Conservation (phyloP, 1,140 invertebrate species). For the Condylostylus longicornis region DNA sequence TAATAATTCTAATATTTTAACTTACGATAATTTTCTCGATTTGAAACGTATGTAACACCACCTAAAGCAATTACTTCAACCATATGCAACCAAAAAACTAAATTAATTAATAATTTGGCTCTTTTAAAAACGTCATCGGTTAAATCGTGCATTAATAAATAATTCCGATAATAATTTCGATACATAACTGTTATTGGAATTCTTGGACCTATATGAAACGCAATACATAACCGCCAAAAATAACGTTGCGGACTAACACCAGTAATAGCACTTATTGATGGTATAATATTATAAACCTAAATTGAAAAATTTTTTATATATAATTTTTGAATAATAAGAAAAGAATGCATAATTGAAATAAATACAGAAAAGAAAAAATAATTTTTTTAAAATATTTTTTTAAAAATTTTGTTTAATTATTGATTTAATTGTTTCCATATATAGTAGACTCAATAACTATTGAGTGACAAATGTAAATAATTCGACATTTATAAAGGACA, state of each 20-base stretch:
- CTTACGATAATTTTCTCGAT: constrained; percentile 89
- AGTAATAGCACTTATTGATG: constrained; percentile 82
- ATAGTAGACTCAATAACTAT: not conserved
- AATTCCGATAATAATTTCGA: constrained; percentile 61
- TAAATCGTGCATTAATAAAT: constrained; percentile 44
- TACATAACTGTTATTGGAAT: constrained; percentile 72
- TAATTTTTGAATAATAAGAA: not conserved
- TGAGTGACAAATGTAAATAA: not conserved
- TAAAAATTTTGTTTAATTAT: not conserved
- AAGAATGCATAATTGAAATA: not conserved
- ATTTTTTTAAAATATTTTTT: not conserved
- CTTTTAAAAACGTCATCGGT: constrained; percentile 35
- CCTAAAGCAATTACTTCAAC: constrained; percentile 68
- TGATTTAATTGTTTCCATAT: not conserved
- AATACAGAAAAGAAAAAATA: not conserved
- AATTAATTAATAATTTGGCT: constrained; percentile 46
- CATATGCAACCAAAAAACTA: constrained; percentile 72
- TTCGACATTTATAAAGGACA: no score
- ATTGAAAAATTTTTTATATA: constrained; percentile 14
- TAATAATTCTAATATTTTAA: constrained; percentile 15
- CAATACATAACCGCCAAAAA: constrained; percentile 81
- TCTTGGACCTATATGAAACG: constrained; percentile 74
- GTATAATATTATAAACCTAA: constrained; percentile 80
- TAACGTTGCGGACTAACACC: constrained; percentile 82
- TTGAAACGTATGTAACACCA: constrained; percentile 83